Evolutionary conservation across 1,140 invertebrate species (phyloP), one percentile per base, ranked within the genome.

Genomic region (Fopius arisanus): DNA sequence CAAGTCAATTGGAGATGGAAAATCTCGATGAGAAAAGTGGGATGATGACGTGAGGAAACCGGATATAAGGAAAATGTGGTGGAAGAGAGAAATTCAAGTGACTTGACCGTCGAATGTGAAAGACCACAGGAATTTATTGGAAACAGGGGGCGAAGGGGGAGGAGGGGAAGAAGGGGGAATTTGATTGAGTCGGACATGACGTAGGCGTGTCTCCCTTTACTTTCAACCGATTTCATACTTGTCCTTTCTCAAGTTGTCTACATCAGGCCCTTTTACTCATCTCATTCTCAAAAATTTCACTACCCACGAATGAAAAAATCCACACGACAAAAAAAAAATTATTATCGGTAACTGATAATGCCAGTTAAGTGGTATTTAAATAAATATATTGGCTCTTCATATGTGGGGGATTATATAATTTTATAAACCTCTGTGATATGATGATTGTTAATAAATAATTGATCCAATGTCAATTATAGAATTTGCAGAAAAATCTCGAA

Each of bases 121-220:
- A 71, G 75, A 75, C 72, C 67, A 43, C 16, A 37, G 76, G 74
- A 78, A 79, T 79, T 79, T 79, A 79, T 79, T 28, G 73, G 51
- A 54, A 54, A 54, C 51, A 54, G 2, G 51, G 51, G 2, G 62
- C n/a, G 31, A 31, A 37, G 6, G 31, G 69, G 29, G 51, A 14
- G 12, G 12, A 9, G 51, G 51, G 23, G 51, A 54, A 54, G 16
- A 23, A 23, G 4, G 51, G 51, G 23, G 51, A 54, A 54, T 19
- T 76, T 75, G 74, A 79, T 79, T 76, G 78, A 43, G 33, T 28
- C 23, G 48, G 48, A 78, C 78, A 78, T 68, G 76, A 43, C 23
- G 62, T 33, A 41, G 76, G 74, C 73, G 78, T 72, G 67, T 33
- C 70, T 59, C 54, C 21, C 37, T 41, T 41, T 67, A 67, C 51